A percentile compares a stretch with the other conserved stretches of the same genome.
phyloP scores from a whole-genome alignment of 2,888 invertebrate species.

The Escarpia spicata region DNA sequence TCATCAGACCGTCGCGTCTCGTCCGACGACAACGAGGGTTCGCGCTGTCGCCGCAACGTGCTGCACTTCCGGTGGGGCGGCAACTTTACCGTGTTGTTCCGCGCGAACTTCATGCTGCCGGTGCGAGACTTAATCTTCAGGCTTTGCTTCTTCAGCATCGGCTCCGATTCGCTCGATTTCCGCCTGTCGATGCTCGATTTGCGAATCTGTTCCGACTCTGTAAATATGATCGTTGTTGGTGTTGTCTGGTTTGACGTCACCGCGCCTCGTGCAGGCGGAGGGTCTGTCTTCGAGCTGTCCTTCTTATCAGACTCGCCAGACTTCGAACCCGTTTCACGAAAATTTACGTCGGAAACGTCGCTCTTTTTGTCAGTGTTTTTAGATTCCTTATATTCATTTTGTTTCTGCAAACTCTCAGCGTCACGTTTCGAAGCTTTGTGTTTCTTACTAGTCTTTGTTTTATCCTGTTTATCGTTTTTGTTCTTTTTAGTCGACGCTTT shows the following conservation, averaged over 20 bases:
- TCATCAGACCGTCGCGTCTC: background rate
- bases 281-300: background rate
- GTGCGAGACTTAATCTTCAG: background rate
- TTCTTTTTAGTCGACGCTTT: background rate
- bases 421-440: background rate
- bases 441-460: background rate
- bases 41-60: background rate
- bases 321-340: background rate
- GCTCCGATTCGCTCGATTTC: background rate
- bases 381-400: background rate
- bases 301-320: background rate
- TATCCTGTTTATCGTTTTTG: background rate
- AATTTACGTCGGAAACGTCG: background rate
- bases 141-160: background rate
- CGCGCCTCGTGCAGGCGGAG: background rate
- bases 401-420: background rate
- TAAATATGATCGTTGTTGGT: background rate
- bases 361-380: background rate
- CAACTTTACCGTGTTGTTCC: background rate
- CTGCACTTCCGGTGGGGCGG: slow-evolving; percentile 5
- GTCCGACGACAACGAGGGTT: background rate
- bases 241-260: background rate
- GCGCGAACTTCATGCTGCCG: background rate
- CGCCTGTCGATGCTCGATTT: background rate
- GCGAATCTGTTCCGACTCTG: background rate